phyloP scores from a whole-genome alignment of 23 tunicate genomes.

The Diplosoma virens region DNA sequence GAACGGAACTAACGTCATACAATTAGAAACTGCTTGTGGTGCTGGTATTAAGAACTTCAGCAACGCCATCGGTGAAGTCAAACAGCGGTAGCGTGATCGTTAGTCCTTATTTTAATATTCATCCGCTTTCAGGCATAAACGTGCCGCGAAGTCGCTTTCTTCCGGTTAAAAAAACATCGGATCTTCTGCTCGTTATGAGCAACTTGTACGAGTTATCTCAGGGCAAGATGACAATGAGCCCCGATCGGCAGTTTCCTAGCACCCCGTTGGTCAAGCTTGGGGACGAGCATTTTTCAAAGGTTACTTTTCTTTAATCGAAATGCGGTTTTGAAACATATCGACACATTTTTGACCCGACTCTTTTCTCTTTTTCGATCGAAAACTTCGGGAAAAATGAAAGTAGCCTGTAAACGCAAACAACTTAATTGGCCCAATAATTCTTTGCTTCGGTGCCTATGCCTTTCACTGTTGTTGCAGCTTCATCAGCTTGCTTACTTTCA shows the following conservation, averaged over 20 bases:
- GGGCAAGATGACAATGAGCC: constrained; percentile 85
- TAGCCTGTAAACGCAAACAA: too few species aligned
- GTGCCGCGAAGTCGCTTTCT: constrained; percentile 92
- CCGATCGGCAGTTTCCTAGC: constrained; percentile 70
- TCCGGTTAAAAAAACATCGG: constrained; percentile 97
- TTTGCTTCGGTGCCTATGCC: too few species aligned
- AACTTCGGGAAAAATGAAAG: too few species aligned
- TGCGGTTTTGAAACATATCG: too few species aligned
- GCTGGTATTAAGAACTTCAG: constrained; percentile 92
- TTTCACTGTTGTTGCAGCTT: too few species aligned
- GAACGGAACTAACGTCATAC: constrained; percentile 94
- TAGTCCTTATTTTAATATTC: not conserved
- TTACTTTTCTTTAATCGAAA: too few species aligned
- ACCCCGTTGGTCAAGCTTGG: constrained; percentile 94
- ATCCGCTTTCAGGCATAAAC: constrained; percentile 50
- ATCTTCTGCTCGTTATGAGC: constrained; percentile 91
- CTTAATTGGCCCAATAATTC: too few species aligned
- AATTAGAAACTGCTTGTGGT: constrained; percentile 94
- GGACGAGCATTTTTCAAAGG: constrained; percentile 93
- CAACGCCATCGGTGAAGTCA: constrained; percentile 87
- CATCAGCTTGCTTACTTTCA: too few species aligned
- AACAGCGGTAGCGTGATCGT: not conserved
- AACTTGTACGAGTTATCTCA: constrained; percentile 84
- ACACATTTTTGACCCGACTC: too few species aligned
- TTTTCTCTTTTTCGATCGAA: too few species aligned